phyloP scores from a whole-genome alignment of 2,113 vertebrate genomes.

The Fukomys damarensis region DNA sequence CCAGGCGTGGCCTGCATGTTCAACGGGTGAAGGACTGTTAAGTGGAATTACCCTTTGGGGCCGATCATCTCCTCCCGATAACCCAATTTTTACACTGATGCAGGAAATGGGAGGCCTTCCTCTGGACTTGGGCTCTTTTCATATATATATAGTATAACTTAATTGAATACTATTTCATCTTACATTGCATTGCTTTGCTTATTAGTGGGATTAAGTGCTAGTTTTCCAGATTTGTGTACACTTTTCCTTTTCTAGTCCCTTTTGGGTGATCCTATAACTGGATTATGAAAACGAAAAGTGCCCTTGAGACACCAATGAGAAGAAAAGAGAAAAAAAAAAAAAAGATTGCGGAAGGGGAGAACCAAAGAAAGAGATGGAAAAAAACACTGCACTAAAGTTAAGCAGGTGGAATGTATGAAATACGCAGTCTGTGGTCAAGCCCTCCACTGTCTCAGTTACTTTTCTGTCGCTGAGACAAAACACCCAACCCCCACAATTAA shows the following conservation, averaged over 20 bases:
- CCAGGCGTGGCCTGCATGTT: neutral
- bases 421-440: neutral
- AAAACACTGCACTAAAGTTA: neutral
- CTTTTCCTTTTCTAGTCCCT: neutral
- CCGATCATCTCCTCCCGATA: neutral
- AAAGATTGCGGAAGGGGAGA: neutral
- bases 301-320: neutral
- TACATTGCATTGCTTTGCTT: constrained; percentile 22
- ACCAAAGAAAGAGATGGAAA: neutral
- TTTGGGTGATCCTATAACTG: neutral
- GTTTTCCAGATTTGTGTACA: constrained; percentile 10
- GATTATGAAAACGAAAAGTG: neutral
- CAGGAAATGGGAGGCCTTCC: neutral
- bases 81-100: neutral
- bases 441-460: no score
- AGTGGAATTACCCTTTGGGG: neutral
- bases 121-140: neutral
- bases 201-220: neutral
- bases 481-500: no score
- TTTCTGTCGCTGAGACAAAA: no score
- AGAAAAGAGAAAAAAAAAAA: neutral
- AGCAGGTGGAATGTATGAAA: neutral
- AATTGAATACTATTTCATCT: neutral
- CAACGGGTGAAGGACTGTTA: constrained; percentile 25
- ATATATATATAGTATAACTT: neutral